phyloP scores from a whole-genome alignment of 37 sponge, comb jelly and placozoan species.

The Beroe forskalii region DNA sequence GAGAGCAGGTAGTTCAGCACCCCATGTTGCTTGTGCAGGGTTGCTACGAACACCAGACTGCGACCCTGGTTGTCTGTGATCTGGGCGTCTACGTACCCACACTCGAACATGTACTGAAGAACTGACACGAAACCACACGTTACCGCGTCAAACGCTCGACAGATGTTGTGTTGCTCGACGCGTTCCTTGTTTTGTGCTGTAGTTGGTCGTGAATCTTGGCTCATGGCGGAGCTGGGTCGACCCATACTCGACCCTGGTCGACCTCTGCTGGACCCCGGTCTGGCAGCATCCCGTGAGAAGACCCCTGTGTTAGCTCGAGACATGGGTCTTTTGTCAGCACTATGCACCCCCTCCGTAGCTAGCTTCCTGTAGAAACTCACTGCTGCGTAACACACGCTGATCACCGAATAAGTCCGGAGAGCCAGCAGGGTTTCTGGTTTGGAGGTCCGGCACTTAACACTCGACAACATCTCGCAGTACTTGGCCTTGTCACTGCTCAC shows the following conservation, averaged over 20 bases:
- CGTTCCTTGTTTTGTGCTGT: slow-evolving; percentile 14
- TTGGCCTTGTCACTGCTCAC: background rate
- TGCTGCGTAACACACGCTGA: slow-evolving; percentile 28
- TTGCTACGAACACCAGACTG: slow-evolving; percentile 18
- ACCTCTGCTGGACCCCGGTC: background rate
- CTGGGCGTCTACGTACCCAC: background rate
- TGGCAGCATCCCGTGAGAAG: background rate
- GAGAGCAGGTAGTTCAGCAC: slow-evolving; percentile 1
- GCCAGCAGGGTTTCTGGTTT: background rate
- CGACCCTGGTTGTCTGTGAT: slow-evolving; percentile 10
- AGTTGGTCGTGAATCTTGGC: slow-evolving; percentile 6
- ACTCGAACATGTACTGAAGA: slow-evolving; percentile 1
- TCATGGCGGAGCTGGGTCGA: background rate
- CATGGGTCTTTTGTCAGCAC: background rate
- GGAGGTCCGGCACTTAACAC: background rate
- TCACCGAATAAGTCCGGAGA: background rate
- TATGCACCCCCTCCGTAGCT: background rate
- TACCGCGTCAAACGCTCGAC: slow-evolving; percentile 17
- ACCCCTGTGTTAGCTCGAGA: background rate
- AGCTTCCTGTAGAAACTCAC: slow-evolving; percentile 25
- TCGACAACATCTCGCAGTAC: background rate
- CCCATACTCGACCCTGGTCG: background rate
- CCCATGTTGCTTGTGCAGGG: slow-evolving; percentile 10
- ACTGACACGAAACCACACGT: background rate
- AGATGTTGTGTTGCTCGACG: slow-evolving; percentile 36